Evolutionary conservation across 1,140 invertebrate species (phyloP), one percentile per base, ranked within the genome.

Genomic region (Aethina tumida): DNA sequence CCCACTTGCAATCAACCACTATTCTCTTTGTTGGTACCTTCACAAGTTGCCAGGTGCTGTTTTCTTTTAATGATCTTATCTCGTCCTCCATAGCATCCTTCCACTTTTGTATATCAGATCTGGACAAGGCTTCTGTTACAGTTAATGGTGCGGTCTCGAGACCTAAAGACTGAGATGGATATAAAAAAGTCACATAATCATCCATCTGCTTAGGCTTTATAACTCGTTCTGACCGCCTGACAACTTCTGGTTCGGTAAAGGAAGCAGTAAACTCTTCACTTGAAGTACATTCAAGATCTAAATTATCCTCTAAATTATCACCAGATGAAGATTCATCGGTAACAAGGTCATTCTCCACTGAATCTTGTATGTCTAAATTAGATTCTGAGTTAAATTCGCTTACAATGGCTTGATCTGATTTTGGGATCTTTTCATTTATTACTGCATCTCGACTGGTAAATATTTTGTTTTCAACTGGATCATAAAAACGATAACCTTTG

Each of bases 1-100:
- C 60, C 64, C 61, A 67, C 34, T 59, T 55, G 41, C 49, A 53
- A 21, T 55, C 32, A 15, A 64, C 53, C 20, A 53, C 33, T 35
- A 50, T 56, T 28, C 39, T 45, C 31, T 44, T 31, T 26, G 42
- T 34, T 31, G 61, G 56, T 25, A 42, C 20, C 15, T 60, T 46
- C 9, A 55, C 54, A 6, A 59, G 36, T 18, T 56, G 45, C 55
- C 60, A 62, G 13, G 59, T 50, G 16, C 58, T 36, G 39, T 55
- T 58, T 41, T 55, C 47, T 41, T 45, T 15, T 28, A 61, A 54
- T 30, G 41, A 54, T 8, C 47, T 34, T 16, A 56, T 40, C 29
- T 59, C 54, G 9, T 58, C 53, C 21, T 39, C 5, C 39, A 55
- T 46, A 5, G 55, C 52, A 14, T 39, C 8, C 30, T 41, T 46